Evolutionary conservation across 1,140 invertebrate genomes (phyloP), one percentile per base, ranked within the genome.

Genomic region (Macrocentrus cingulum): DNA sequence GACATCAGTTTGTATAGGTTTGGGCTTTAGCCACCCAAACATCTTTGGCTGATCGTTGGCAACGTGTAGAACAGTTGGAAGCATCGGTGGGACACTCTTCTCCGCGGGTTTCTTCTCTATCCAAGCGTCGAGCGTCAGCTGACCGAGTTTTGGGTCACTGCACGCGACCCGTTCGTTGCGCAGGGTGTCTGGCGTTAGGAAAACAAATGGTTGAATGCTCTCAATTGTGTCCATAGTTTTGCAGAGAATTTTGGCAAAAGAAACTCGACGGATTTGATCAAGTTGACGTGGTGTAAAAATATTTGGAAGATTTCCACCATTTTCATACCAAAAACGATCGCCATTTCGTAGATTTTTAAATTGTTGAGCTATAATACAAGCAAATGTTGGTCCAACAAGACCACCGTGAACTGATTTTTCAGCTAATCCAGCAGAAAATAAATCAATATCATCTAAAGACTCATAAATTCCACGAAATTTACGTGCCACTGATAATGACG

Each of bases 291-390:
- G 83, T 0, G 86, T 92, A 63, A 95, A 94, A 1, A 88, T 87
- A 19, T 83, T 90, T 53, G 87, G 84, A 20, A 86, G 82, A 7
- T 83, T 83, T 1, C 85, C 84, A n/a, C n/a, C n/a, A 71, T 93
- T 93, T 78, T 94, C 92, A 67, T 92, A 91, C 92, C 94, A 97
- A 75, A 97, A 97, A 59, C 95, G 77, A 80, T 97, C 95, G 23
- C 95, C 95, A 71, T 89, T 89, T 2, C 92, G 84, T 0, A 95
- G 74, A 68, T 93, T 90, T 18, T 86, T 84, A 70, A 98, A 97
- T 70, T 98, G 95, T 65, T 95, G 91, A 0, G 91, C 95, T 13
- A 99, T 91, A 54, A 99, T 94, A 69, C 96, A 98, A 42, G 93
- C 94, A 70, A 98, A 95, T 0, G 95, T 97, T 0, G 96, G 95